phyloP scores from a whole-genome alignment of 2,113 vertebrate genomes.

The Apodemus sylvaticus region DNA sequence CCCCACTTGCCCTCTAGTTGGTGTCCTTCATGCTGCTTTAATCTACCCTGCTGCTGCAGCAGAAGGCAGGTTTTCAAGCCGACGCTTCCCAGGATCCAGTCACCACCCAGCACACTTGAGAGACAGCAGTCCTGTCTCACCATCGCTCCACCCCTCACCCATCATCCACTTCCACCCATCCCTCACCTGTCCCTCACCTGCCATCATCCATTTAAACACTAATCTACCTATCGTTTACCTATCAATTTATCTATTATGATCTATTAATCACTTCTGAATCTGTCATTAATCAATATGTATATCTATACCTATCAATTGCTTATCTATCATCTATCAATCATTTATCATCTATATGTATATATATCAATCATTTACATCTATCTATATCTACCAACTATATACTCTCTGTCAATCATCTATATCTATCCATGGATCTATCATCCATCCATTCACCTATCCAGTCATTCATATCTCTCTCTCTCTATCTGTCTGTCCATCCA shows the following conservation, averaged over 20 bases:
- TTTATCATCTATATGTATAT: neutral
- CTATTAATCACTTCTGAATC: neutral
- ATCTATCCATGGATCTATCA: neutral
- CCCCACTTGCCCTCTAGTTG: neutral
- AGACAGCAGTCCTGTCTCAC: neutral
- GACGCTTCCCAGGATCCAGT: rapidly evolving
- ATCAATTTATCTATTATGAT: too few species aligned
- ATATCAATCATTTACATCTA: neutral
- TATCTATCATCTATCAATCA: neutral
- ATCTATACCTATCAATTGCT: neutral
- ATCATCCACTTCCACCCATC: neutral
- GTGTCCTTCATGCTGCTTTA: neutral
- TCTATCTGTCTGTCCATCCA: rapidly evolving
- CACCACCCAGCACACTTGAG: rapidly evolving
- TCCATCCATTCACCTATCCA: too few species aligned
- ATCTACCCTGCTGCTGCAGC: neutral
- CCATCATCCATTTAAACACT: neutral
- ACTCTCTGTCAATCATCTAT: neutral
- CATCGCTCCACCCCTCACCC: neutral
- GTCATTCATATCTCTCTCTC: neutral
- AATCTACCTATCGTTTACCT: neutral
- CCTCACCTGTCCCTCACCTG: neutral
- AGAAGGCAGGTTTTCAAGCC: neutral
- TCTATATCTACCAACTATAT: neutral
- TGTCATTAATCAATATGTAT: neutral